Evolutionary conservation across 2,797 vertebrate species (phyloP).

Genomic region (Champsocephalus gunnari): DNA sequence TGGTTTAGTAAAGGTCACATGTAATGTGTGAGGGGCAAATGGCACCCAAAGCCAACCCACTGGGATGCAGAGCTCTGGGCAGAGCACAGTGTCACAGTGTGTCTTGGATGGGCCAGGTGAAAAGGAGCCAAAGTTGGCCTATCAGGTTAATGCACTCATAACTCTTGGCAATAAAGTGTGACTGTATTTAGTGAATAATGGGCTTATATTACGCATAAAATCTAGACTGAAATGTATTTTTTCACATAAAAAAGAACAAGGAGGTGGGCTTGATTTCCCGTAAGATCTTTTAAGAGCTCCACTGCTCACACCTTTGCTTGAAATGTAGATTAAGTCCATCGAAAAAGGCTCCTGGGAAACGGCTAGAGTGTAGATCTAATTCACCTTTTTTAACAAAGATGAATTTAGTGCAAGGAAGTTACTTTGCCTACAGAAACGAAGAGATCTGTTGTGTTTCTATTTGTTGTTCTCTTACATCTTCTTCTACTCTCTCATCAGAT

Average conservation of each 20-base stretch:
- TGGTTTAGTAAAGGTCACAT: constrained; percentile 23
- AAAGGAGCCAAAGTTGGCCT: constrained; percentile 52
- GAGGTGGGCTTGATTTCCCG: too few relatives aligned
- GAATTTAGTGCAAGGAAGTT: constrained; percentile 6
- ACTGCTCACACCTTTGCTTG: constrained; percentile 33
- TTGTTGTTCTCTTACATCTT: not conserved
- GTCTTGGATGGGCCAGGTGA: constrained; percentile 53
- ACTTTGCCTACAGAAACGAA: constrained; percentile 8
- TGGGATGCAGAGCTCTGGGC: constrained; percentile 45
- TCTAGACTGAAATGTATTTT: constrained; percentile 48
- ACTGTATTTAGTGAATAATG: constrained; percentile 50
- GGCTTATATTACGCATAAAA: constrained; percentile 51
- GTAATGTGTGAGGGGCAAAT: constrained; percentile 42
- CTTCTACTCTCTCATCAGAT: constrained; percentile 5
- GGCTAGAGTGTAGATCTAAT: constrained; percentile 30
- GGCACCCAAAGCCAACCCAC: constrained; percentile 17
- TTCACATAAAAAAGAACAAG: not conserved
- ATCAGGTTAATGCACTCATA: constrained; percentile 48
- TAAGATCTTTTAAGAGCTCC: too few relatives aligned
- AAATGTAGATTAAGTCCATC: constrained; percentile 52
- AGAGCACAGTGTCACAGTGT: constrained; percentile 32
- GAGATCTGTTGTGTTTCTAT: not conserved
- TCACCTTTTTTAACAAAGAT: constrained; percentile 35
- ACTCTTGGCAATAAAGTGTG: constrained; percentile 10
- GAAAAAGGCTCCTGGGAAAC: constrained; percentile 40